Conservation (phyloP, 2,797 vertebrate species). For the Pipistrellus kuhlii region DNA sequence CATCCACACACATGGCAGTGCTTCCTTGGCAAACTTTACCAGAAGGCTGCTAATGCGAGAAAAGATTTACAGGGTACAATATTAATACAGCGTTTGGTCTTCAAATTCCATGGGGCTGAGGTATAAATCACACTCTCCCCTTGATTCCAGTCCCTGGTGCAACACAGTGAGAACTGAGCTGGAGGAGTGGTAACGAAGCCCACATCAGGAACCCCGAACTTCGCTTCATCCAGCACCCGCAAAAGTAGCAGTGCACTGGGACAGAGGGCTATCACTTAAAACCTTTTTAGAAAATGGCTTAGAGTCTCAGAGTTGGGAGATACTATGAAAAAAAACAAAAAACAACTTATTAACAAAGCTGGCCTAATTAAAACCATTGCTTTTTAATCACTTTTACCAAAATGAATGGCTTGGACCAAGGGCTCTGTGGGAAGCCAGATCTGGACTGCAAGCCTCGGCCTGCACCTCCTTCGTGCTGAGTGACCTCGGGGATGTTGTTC, state of each 20-base stretch:
- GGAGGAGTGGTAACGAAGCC: background rate
- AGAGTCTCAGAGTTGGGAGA: background rate
- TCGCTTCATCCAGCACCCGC: background rate
- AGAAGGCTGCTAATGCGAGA: constrained; percentile 80
- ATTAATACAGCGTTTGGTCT: constrained; percentile 77
- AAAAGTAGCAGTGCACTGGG: background rate
- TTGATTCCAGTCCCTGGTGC: background rate
- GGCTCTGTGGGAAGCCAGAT: background rate
- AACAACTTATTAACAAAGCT: constrained; percentile 4
- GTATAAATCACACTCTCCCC: constrained; percentile 72
- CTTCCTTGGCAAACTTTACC: constrained; percentile 74
- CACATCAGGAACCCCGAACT: background rate
- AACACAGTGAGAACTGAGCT: background rate
- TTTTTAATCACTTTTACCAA: background rate
- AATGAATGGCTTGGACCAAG: background rate
- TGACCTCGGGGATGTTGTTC: background rate
- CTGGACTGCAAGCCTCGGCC: background rate
- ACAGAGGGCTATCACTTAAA: background rate
- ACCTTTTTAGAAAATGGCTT: background rate
- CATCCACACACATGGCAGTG: constrained; percentile 79
- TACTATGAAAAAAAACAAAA: constrained; percentile 1
- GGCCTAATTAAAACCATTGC: background rate
- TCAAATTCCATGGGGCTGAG: constrained; percentile 72
- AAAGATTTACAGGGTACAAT: constrained; percentile 81
- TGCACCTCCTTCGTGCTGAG: background rate